Percentiles rank a stretch among this genome's conserved stretches.
phyloP scores from a whole-genome alignment of 2,888 invertebrate genomes.

The Mythimna vitellina region DNA sequence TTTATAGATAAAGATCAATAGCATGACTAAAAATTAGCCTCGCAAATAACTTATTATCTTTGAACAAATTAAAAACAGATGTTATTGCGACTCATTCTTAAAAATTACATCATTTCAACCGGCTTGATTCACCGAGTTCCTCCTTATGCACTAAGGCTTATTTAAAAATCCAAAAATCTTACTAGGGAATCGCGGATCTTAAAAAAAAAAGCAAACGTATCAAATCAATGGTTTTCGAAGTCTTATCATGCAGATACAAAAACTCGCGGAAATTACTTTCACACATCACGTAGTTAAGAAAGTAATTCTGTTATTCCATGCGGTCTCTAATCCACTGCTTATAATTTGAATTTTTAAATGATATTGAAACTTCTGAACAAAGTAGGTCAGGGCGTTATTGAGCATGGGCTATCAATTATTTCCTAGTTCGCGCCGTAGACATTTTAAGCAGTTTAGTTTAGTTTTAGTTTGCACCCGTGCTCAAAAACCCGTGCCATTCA shows the following conservation, averaged over 20 bases:
- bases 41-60: background rate
- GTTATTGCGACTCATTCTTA: background rate
- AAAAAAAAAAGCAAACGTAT: background rate
- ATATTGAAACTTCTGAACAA: constrained; percentile 7
- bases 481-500: background rate
- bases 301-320: background rate
- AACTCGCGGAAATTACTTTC: background rate
- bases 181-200: background rate
- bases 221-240: background rate
- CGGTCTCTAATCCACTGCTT: background rate
- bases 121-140: too few species aligned
- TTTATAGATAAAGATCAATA: too few species aligned
- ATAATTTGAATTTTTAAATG: constrained; percentile 7
- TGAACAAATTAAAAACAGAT: background rate
- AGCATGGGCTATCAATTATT: constrained; percentile 7
- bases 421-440: background rate
- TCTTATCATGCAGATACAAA: background rate
- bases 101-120: background rate
- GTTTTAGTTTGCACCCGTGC: background rate
- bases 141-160: too few species aligned
- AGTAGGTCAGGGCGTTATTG: constrained; percentile 15
- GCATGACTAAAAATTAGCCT: background rate
- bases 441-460: too few species aligned
- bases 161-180: too few species aligned
- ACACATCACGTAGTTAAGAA: background rate